A percentile compares a stretch with the other conserved stretches of the same genome.
Evolutionary conservation across 2,113 vertebrate genomes (phyloP).

Genomic region (Vimba vimba): DNA sequence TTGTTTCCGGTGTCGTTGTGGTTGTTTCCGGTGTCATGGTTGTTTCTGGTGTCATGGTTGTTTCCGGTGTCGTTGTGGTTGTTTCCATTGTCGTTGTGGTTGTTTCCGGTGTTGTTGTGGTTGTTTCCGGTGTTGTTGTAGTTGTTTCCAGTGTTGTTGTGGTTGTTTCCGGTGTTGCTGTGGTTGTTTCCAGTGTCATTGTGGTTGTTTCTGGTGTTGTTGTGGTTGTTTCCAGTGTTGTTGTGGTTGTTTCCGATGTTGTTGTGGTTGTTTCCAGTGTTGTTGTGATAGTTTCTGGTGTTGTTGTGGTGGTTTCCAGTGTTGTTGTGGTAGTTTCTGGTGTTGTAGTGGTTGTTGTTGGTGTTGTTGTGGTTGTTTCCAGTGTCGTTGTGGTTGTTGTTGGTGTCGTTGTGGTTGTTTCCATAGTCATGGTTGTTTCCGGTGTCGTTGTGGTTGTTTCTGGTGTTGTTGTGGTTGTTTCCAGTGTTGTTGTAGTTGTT

Average conservation of each 20-base stretch:
- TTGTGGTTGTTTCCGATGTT: accelerated
- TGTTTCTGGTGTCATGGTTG: not conserved
- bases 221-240: not conserved
- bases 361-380: not conserved
- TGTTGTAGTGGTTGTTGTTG: accelerated
- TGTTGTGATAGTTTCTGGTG: not conserved
- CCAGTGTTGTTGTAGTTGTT: not conserved
- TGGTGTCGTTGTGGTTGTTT: not conserved
- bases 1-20: not conserved
- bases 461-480: not conserved
- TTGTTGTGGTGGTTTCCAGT: not conserved
- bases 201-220: not conserved
- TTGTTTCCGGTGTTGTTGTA: not conserved
- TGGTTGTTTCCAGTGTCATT: not conserved
- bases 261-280: not conserved
- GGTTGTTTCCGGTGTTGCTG: not conserved
- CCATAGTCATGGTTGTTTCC: not conserved
- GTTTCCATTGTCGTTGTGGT: not conserved
- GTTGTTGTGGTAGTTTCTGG: not conserved
- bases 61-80: not conserved
- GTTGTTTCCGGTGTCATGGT: not conserved
- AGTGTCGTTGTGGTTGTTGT: not conserved
- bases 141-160: no score
- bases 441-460: not conserved
- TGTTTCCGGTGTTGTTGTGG: not conserved